phyloP scores from a whole-genome alignment of 1,140 invertebrate genomes.

The Drosophila lini region DNA sequence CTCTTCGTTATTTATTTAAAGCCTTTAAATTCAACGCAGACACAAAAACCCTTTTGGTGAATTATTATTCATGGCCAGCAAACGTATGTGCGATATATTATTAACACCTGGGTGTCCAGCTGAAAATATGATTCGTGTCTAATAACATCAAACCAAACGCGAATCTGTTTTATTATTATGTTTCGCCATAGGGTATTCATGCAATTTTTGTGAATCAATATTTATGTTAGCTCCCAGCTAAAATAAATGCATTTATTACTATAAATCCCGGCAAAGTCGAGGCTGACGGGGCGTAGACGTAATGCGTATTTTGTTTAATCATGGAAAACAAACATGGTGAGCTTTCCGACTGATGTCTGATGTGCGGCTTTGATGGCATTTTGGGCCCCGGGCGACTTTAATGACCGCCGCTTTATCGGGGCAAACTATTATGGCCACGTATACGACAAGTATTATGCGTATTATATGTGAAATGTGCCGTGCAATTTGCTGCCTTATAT shows the following conservation, averaged over 20 bases:
- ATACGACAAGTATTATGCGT: conserved; percentile 38
- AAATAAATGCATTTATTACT: conserved; percentile 14
- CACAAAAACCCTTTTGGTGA: conserved; percentile 1
- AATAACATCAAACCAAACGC: conserved; percentile 5
- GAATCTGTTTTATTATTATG: conserved; percentile 20
- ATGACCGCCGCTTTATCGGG: conserved; percentile 31
- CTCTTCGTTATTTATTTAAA: conserved; percentile 43
- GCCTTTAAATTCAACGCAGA: conserved; percentile 9
- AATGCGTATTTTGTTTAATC: conserved; percentile 44
- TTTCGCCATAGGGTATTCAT: conserved; percentile 27
- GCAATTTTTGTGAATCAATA: conserved; percentile 33
- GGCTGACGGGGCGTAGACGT: conserved; percentile 11
- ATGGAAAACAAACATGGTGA: conserved; percentile 32
- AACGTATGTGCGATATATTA: conserved; percentile 20
- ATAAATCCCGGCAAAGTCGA: conserved; percentile 20
- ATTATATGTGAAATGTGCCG: conserved; percentile 42
- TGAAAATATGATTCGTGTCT: conserved; percentile 26
- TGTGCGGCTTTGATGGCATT: conserved; percentile 21
- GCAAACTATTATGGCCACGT: conserved; percentile 44
- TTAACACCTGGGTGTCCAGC: conserved; percentile 35
- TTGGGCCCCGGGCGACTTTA: conserved; percentile 34
- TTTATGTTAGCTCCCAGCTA: conserved; percentile 15
- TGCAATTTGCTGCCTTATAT: conserved; percentile 59
- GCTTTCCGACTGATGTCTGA: conserved; percentile 8
- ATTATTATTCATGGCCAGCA: conserved; percentile 42